phyloP scores from a whole-genome alignment of 2,113 vertebrate species.

The Gila orcuttii region DNA sequence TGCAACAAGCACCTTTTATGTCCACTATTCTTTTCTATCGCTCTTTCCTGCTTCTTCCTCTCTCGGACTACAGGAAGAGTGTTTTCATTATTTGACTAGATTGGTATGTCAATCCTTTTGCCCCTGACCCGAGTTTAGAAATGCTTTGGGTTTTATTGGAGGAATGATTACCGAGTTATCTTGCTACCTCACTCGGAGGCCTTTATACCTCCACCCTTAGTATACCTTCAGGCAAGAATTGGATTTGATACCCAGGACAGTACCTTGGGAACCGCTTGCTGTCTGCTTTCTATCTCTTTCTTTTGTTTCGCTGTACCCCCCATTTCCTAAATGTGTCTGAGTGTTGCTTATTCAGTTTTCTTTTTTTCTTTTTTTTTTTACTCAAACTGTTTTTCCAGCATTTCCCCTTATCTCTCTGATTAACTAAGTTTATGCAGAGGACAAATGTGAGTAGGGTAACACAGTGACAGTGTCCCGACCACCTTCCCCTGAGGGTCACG shows the following conservation, averaged over 20 bases:
- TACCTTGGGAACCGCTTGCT: slow-evolving; percentile 47
- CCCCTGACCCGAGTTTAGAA: slow-evolving; percentile 72
- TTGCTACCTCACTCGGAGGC: slow-evolving; percentile 53
- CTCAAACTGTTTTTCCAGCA: slow-evolving; percentile 4
- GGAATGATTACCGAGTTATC: slow-evolving; percentile 74
- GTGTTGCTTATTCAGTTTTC: slow-evolving; percentile 61
- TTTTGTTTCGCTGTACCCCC: slow-evolving; percentile 59
- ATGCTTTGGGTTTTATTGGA: slow-evolving; percentile 69
- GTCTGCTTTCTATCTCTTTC: slow-evolving; percentile 48
- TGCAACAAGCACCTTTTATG: slow-evolving; percentile 51
- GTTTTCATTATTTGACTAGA: slow-evolving; percentile 78
- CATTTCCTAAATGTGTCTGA: slow-evolving; percentile 55
- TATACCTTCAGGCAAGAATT: slow-evolving; percentile 68
- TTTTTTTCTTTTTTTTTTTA: slow-evolving; percentile 9
- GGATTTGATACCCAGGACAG: slow-evolving; percentile 60
- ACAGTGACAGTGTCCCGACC: slow-evolving; percentile 7
- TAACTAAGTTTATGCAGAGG: slow-evolving; percentile 29
- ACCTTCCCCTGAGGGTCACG: slow-evolving; percentile 49
- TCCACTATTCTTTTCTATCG: slow-evolving; percentile 57
- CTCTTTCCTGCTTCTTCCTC: slow-evolving; percentile 45
- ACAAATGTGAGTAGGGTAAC: slow-evolving; percentile 10
- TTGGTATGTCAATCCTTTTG: slow-evolving; percentile 73
- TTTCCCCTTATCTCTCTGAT: slow-evolving; percentile 14
- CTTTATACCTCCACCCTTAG: slow-evolving; percentile 59
- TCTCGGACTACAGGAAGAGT: slow-evolving; percentile 65